Percentiles rank a stretch among this genome's conserved stretches.
phyloP scores from a whole-genome alignment of 2,797 vertebrate species.

The Fistularia tabacaria region DNA sequence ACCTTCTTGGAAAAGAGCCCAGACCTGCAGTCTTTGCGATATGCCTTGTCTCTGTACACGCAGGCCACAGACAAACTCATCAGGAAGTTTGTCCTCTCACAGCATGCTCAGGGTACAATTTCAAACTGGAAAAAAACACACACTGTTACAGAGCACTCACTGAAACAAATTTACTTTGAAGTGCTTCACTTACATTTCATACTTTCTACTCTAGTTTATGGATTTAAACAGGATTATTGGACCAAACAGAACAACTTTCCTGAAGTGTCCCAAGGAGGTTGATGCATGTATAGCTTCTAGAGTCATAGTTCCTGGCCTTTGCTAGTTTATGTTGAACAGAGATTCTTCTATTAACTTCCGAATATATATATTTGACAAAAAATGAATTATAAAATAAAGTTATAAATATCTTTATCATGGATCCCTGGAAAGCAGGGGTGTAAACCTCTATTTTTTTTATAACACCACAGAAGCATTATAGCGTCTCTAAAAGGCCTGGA shows the following conservation, averaged over 20 bases:
- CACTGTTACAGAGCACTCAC: conserved; percentile 5
- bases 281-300: conserved; percentile 11
- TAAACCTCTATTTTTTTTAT: too few relatives aligned
- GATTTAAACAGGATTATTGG: conserved; percentile 40
- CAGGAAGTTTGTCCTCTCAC: conserved; percentile 94
- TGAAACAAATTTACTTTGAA: conserved; percentile 29
- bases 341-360: too few relatives aligned
- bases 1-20: conserved; percentile 97
- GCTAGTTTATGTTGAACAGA: too few relatives aligned
- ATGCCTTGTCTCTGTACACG: conserved; percentile 95
- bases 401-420: too few relatives aligned
- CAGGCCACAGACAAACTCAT: conserved; percentile 97
- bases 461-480: too few relatives aligned
- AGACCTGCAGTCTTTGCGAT: conserved; percentile 91
- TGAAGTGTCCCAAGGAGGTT: conserved; percentile 13
- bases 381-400: too few relatives aligned
- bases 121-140: background rate
- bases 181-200: conserved; percentile 14
- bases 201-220: conserved; percentile 14
- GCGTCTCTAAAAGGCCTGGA: too few relatives aligned
- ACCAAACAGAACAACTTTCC: conserved; percentile 34
- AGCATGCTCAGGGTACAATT: conserved; percentile 84
- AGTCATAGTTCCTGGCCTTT: background rate
- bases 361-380: too few relatives aligned
- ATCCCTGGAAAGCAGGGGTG: too few relatives aligned